A percentile compares a stretch with the other conserved stretches of the same genome.
These are phyloP conservation scores for Spheniscus humboldti DNA, from an alignment of 2,797 vertebrate genomes.

Conservation along the genomic window DNA sequence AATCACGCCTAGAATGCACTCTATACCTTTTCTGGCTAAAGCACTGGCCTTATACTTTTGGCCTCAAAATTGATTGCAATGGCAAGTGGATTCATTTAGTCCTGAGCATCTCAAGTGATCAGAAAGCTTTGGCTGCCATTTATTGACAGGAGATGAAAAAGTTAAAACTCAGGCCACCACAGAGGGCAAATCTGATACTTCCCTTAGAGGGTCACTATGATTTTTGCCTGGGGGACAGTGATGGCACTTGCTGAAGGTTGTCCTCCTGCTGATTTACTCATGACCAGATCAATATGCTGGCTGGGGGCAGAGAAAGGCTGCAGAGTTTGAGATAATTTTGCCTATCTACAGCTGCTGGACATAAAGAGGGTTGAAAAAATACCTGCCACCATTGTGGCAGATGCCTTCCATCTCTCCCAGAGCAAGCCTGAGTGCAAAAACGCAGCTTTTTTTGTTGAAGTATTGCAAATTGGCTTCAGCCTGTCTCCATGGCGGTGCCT, in stretches of 20 bases:
- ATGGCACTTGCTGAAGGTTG: background rate
- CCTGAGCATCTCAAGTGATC: background rate
- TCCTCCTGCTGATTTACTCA: background rate
- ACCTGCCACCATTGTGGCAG: fast-evolving
- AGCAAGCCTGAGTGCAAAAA: background rate
- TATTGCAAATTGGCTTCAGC: background rate
- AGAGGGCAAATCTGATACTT: background rate
- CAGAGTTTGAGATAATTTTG: background rate
- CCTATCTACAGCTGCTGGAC: background rate
- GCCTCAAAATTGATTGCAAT: background rate
- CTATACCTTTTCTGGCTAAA: background rate
- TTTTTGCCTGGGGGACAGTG: background rate
- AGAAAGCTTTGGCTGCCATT: background rate
- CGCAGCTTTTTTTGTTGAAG: background rate
- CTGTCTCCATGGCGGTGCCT: background rate
- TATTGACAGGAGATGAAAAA: background rate
- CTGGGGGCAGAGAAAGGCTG: background rate
- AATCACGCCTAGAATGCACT: fast-evolving
- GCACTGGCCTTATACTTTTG: background rate
- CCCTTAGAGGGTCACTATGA: background rate
- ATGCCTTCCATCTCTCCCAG: background rate
- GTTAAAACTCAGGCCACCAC: background rate
- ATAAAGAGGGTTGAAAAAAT: background rate
- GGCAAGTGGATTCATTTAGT: background rate
- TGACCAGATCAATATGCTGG: background rate